Evolutionary conservation across 2,888 invertebrate species (phyloP), one percentile per base, ranked within the genome.

Genomic region (Octodonta nipae): DNA sequence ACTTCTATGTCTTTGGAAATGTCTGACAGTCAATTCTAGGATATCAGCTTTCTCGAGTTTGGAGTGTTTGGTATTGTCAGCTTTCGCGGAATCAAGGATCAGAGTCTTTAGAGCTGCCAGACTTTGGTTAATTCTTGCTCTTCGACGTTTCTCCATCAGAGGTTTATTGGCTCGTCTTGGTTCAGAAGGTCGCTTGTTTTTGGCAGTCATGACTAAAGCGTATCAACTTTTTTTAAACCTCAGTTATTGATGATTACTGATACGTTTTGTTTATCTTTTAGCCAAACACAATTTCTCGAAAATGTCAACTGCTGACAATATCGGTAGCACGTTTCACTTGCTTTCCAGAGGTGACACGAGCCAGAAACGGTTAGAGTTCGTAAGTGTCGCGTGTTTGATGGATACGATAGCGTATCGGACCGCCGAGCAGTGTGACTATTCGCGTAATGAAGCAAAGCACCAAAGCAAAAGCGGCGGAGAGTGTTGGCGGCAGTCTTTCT

Each of bases 41-140:
- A 86, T 85, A 60, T 86, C 86, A 3, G 82, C 81, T 57, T 86
- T 86, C 61, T 86, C 85, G 57, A 85, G 65, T 61, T 85, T 86
- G 39, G 80, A 78, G 55, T 84, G 83, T 52, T 78, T 78, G 30
- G 77, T 76, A 56, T 71, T 72, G 65, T 66, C 73, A 49, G 64
- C 67, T 56, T 74, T 73, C 25, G 76, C 76, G 36, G 75, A 73
- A 61, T 78, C 78, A 40, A 79, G 65, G 44, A 80, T 78, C 26
- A 80, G 67, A 34, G 75, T 71, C 63, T 79, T 79, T 35, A 80
- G 64, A 49, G 77, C 75, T 45, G 77, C 76, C 52, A 80, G 61
- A 54, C 78, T 78, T 60, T 78, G 76, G 60, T 80, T 80, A 56
- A 80, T 80, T 37, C 79, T 66, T 32, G 79, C 79, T 45, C 80